Percentiles rank a stretch among this genome's conserved stretches.
Evolutionary conservation across 2,113 vertebrate species (phyloP).

Genomic region (Galemys pyrenaicus): DNA sequence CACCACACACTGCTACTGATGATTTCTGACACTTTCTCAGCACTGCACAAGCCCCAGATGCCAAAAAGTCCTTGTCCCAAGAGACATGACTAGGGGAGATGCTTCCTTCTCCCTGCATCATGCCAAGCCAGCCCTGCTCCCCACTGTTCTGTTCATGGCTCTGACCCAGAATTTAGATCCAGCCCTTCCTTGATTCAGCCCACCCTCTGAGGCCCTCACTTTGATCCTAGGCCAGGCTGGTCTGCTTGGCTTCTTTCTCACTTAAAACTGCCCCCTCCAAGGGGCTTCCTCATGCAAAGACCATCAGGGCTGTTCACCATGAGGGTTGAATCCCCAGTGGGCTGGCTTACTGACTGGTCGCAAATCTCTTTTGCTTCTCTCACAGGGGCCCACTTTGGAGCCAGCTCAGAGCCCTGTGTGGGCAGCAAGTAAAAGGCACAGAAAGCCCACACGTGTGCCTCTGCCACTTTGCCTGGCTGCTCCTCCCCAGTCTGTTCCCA

Average conservation of each 20-base stretch:
- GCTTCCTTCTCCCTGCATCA: background rate
- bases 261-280: conserved; percentile 45
- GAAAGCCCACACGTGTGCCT: background rate
- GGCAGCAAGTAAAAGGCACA: background rate
- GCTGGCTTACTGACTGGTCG: background rate
- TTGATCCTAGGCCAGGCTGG: conserved; percentile 60
- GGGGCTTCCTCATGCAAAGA: conserved; percentile 48
- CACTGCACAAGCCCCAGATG: background rate
- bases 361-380: background rate
- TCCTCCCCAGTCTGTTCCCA: conserved; percentile 61
- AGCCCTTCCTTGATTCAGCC: background rate
- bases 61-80: background rate
- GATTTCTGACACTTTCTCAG: conserved; percentile 3
- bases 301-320: background rate
- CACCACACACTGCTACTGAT: background rate
- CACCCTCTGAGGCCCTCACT: conserved; percentile 45
- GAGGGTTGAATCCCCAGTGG: background rate
- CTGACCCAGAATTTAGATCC: conserved; percentile 15
- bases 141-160: background rate
- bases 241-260: conserved; percentile 57
- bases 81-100: background rate
- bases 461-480: conserved; percentile 53
- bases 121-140: background rate
- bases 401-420: background rate
- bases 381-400: background rate